Evolutionary conservation across 2,888 invertebrate genomes (phyloP), one percentile per base, ranked within the genome.

Genomic region (Alviniconcha strummeri): DNA sequence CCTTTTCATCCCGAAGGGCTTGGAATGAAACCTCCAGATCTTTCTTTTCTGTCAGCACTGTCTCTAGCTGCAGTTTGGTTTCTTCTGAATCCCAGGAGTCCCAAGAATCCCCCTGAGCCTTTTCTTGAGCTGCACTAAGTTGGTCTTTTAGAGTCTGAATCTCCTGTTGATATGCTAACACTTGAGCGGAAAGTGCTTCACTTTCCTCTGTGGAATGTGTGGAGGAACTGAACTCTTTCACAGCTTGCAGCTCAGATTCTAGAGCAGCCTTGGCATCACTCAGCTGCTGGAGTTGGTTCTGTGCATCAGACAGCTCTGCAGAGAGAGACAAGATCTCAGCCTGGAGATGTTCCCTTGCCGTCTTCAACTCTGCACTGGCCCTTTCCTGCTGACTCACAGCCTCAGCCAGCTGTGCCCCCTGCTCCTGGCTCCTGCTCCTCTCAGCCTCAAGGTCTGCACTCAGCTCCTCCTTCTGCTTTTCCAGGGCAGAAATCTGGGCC

Each of bases 61-160:
- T 86, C 72, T 90, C 88, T 80, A 89, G 86, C 71, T 87, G 86
- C 67, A 85, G 86, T 85, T 89, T 87, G 79, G 88, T 84, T 56
- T 87, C 84, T 76, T 87, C 89, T 13, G 83, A 36, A 17, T 84
- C 83, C 52, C 72, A 80, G 15, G 75, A 79, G 9, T 67, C 55
- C n/a, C 76, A 84, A 60, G 82, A n/a, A 69, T 64, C 52, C 17
- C 56, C 64, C n/a, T 79, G 77, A 2, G 11, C 57, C 11, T 69
- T n/a, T 54, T 78, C 57, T 19, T 83, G 78, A 7, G 77, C 72
- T 17, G 72, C 57, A 64, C 15, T 56, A 36, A 79, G n/a, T 17
- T 84, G 82, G 56, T 83, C 82, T 11, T 79, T 82, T 4, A 84
- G 57, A 11, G 55, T 54, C 54, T 82, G 75, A 19, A 82, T 64